Percentiles rank a stretch among this genome's conserved stretches.
Evolutionary conservation across 2,113 vertebrate species (phyloP).

Genomic region (Pandion haliaetus): DNA sequence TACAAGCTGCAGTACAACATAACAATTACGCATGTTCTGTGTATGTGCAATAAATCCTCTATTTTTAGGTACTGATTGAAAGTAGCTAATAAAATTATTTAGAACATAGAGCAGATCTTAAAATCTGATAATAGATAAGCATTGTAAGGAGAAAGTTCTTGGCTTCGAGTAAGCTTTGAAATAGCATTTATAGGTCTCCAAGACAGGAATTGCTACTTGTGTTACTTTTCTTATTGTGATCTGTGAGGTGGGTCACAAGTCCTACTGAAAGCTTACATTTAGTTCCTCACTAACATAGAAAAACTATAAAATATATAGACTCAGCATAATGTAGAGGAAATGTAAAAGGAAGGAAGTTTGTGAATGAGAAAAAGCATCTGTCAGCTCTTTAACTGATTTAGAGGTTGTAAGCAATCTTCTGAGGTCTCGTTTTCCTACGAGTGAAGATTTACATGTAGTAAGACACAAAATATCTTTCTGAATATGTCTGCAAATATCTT

Average conservation of each 20-base stretch:
- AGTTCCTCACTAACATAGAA: neutral
- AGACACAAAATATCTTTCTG: neutral
- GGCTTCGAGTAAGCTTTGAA: neutral
- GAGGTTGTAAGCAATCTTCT: neutral
- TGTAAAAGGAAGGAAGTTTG: constrained; percentile 38
- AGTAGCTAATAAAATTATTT: neutral
- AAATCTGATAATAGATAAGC: neutral
- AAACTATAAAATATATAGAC: neutral
- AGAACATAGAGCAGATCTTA: neutral
- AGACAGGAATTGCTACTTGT: neutral
- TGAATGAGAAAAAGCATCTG: constrained; percentile 19
- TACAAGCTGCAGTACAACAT: neutral
- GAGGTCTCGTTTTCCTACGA: neutral
- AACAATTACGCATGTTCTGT: neutral
- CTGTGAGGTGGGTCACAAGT: neutral
- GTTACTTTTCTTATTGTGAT: neutral
- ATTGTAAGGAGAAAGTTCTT: neutral
- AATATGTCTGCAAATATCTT: neutral
- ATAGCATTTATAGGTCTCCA: neutral
- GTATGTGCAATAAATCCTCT: neutral
- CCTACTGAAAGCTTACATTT: neutral
- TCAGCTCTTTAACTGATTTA: constrained; percentile 11
- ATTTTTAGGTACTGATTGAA: neutral
- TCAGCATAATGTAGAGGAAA: constrained; percentile 25
- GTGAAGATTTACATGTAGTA: neutral